Percentiles rank a stretch among this genome's conserved stretches.
Evolutionary conservation across 2,797 vertebrate genomes (phyloP).

Genomic region (Aeoliscus strigatus): DNA sequence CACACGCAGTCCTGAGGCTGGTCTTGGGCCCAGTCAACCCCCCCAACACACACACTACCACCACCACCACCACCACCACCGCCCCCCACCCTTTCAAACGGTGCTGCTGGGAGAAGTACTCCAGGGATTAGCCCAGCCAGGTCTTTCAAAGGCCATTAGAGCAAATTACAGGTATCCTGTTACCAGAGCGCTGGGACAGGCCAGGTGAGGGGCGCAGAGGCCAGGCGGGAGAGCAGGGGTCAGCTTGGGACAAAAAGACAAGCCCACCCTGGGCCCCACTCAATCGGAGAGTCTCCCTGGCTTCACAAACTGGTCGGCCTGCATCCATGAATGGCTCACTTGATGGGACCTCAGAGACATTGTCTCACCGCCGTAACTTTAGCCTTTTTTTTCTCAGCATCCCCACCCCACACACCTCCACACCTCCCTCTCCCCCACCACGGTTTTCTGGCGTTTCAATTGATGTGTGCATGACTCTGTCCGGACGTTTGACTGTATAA

Average conservation of each 20-base stretch:
- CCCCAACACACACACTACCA: constrained; percentile 70
- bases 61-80: constrained; percentile 65
- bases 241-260: constrained; percentile 78
- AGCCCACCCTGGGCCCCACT: constrained; percentile 70
- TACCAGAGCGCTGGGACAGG: constrained; percentile 74
- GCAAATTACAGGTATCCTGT: constrained; percentile 83
- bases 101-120: constrained; percentile 73
- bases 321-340: constrained; percentile 74
- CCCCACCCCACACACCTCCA: constrained; percentile 24
- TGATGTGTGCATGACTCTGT: constrained; percentile 46
- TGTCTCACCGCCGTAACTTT: constrained; percentile 73
- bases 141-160: constrained; percentile 84
- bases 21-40: too few species aligned
- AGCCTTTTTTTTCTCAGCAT: constrained; percentile 63
- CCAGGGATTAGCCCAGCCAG: constrained; percentile 79
- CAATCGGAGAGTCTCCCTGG: constrained; percentile 67
- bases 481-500: constrained; percentile 26
- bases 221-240: constrained; percentile 78
- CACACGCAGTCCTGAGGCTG: constrained; percentile 70
- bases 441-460: constrained; percentile 48
- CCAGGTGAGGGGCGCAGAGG: constrained; percentile 79
- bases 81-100: constrained; percentile 71
- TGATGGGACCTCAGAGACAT: constrained; percentile 76
- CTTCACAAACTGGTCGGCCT: constrained; percentile 63
- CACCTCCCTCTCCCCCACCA: constrained; percentile 31